A percentile compares a stretch with the other conserved stretches of the same genome.
phyloP scores from a whole-genome alignment of 2,797 vertebrate genomes.

The Phrynocephalus vlangalii region DNA sequence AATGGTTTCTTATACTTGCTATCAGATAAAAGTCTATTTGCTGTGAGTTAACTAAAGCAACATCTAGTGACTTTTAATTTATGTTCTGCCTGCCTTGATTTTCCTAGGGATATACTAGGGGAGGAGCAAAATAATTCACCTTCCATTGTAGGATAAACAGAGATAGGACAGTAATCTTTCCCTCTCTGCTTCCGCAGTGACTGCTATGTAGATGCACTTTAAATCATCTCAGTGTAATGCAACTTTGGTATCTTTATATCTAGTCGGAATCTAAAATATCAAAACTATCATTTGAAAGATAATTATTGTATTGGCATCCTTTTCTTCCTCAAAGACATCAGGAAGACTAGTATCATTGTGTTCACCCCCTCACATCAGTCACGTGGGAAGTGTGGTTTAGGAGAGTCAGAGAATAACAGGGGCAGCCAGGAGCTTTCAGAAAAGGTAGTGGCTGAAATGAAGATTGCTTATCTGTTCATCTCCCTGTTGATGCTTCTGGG shows the following conservation, averaged over 20 bases:
- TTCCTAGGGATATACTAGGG: not conserved
- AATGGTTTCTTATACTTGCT: not conserved
- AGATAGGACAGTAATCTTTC: accelerated
- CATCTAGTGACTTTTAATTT: not conserved
- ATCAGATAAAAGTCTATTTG: not conserved
- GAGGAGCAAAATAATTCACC: not conserved
- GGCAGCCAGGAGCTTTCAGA: too few relatives aligned
- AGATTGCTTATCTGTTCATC: not conserved
- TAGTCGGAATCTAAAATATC: accelerated
- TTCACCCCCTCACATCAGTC: not conserved
- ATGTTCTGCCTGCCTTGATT: not conserved
- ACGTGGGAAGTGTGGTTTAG: not conserved
- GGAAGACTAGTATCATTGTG: not conserved
- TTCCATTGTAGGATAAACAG: not conserved
- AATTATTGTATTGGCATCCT: not conserved
- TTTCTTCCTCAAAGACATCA: not conserved
- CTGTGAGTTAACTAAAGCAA: not conserved
- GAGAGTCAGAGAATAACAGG: not conserved
- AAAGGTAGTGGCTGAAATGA: not conserved
- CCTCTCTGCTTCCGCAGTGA: not conserved
- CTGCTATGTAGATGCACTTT: not conserved
- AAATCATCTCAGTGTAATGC: accelerated
- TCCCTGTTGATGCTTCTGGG: not conserved
- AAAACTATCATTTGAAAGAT: accelerated
- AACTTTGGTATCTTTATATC: not conserved